These are phyloP conservation scores for Hetaerina titia DNA, from an alignment of 2,888 invertebrate species.

Conservation along the genomic window DNA sequence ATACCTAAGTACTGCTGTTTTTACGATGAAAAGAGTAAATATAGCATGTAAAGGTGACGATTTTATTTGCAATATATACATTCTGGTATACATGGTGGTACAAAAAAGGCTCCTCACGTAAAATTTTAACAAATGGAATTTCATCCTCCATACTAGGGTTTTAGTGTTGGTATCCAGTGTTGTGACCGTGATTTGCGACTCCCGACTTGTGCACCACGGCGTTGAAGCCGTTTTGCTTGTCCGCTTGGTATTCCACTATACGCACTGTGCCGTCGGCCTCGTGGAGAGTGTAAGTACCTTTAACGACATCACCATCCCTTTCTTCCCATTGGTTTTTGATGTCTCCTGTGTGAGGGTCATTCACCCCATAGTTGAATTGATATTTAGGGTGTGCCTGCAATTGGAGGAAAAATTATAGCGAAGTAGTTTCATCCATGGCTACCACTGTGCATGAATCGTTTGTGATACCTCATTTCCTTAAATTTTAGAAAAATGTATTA, in stretches of 20 bases:
- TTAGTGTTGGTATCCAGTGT: background rate
- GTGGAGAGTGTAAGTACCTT: slow-evolving; percentile 68
- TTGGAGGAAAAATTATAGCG: background rate
- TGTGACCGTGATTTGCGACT: background rate
- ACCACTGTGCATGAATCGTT: too few relatives aligned
- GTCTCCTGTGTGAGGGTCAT: slow-evolving; percentile 69
- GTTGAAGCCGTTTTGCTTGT: slow-evolving; percentile 57
- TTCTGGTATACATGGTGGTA: too few relatives aligned
- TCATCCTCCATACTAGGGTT: too few relatives aligned
- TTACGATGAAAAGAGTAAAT: too few relatives aligned
- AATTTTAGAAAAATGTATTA: too few relatives aligned
- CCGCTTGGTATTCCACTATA: slow-evolving; percentile 58
- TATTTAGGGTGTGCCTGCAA: slow-evolving; percentile 69
- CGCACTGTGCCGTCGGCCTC: slow-evolving; percentile 62
- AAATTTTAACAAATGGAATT: too few relatives aligned
- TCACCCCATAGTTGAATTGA: slow-evolving; percentile 70
- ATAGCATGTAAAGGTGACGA: too few relatives aligned
- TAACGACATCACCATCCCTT: slow-evolving; percentile 69
- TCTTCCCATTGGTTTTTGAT: slow-evolving; percentile 69
- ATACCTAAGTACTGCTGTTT: too few relatives aligned
- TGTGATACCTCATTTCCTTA: too few relatives aligned
- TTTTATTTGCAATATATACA: too few relatives aligned
- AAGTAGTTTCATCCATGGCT: too few relatives aligned
- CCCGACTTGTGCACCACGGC: slow-evolving; percentile 51
- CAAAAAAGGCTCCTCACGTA: too few relatives aligned